These are phyloP conservation scores for Eupithecia exiguata DNA, from an alignment of 2,888 invertebrate genomes.

Conservation along the genomic window DNA sequence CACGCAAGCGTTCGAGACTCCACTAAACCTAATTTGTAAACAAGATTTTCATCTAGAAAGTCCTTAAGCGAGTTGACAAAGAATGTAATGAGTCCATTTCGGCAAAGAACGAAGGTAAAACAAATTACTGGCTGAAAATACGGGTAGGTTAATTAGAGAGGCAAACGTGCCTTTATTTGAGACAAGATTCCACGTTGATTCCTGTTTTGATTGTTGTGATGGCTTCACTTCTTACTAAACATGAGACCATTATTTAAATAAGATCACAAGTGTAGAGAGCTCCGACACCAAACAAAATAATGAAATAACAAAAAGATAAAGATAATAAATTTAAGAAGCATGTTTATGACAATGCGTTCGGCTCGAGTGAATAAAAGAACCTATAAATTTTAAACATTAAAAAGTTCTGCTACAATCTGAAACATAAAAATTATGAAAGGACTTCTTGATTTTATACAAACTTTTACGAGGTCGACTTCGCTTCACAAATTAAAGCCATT, in stretches of 20 bases:
- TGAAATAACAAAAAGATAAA: conserved; percentile 35
- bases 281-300: conserved; percentile 57
- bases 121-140: conserved; percentile 41
- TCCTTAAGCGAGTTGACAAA: conserved; percentile 19
- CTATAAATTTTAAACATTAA: conserved; percentile 40
- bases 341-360: conserved; percentile 46
- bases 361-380: conserved; percentile 43
- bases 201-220: conserved; percentile 1
- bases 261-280: conserved; percentile 48
- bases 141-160: conserved; percentile 42
- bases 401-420: conserved; percentile 68
- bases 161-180: conserved; percentile 32
- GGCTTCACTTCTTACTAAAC: neutral
- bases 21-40: conserved; percentile 11
- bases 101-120: conserved; percentile 21
- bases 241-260: neutral
- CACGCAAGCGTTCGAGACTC: neutral
- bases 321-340: conserved; percentile 43
- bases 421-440: conserved; percentile 73
- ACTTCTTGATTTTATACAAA: conserved; percentile 49
- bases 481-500: conserved; percentile 46
- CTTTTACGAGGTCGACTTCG: conserved; percentile 47
- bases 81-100: conserved; percentile 27
- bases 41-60: conserved; percentile 13
- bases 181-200: neutral